Evolutionary conservation across 1,140 invertebrate genomes (phyloP).

Genomic region (fruit fly (Drosophila melanogaster)): Release_6_plus_ISO1_MT NC_004354.4:4221001-4221500

Average conservation of each 20-base stretch:
- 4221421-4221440: not conserved
- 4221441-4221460: not conserved
- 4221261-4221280: not conserved
- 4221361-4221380: conserved; percentile 7
- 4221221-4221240: not conserved
- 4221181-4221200: not conserved
- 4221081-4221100: not conserved
- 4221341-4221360: not conserved
- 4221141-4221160: not conserved
- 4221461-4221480: not conserved
- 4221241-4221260: not conserved
- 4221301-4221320: not conserved
- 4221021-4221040: not conserved
- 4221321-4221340: not conserved
- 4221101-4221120: not conserved
- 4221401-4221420: not conserved
- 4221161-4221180: not conserved
- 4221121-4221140: not conserved
- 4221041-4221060: conserved; percentile 7
- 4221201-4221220: not conserved
- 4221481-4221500: conserved; percentile 2
- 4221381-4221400: conserved; percentile 1
- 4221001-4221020: not conserved
- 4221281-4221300: conserved; percentile 13
- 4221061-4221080: not conserved